Evolutionary conservation across 2,797 vertebrate species (phyloP), one percentile per base, ranked within the genome.

Genomic region (Anas bernieri): DNA sequence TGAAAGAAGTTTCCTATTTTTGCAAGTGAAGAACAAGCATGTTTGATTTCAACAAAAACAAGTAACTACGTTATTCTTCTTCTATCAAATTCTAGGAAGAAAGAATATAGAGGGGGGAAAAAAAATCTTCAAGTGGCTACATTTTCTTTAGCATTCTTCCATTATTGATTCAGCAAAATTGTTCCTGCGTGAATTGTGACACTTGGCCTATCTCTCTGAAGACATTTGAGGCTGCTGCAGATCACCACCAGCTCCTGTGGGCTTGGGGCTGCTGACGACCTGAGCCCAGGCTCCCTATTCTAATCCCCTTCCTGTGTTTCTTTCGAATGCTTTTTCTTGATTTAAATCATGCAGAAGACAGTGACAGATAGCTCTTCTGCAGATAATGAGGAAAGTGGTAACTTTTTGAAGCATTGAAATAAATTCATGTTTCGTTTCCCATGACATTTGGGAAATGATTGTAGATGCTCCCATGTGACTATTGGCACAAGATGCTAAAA

Each of bases 21-120:
- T 85, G 87, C 79, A 56, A 76, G 83, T 54, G 90, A 86, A 43
- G 92, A 81, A 37, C 74, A 26, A 46, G 35, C 31, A 31, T 18
- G 61, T 88, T 83, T 95, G 74, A 88, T 64, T 94, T 94, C 69
- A 77, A 54, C 13, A 16, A 52, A 74, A 70, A 41, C 62, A 35
- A 84, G 76, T 61, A 55, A 64, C 54, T 30, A 54, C 46, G 52
- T 74, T 35, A 62, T 46, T 83, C 78, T 56, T 8, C 64, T 75
- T 72, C 16, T 20, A 81, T 73, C 43, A 72, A 83, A 84, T 94
- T 68, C 74, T 39, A 23, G 61, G 61, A 56, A 50, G 79, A 68
- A 73, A 86, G 77, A 66, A 37, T 18, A 30, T 4, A 39, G 85
- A 64, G 62, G 43, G 41, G 41, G 17, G 67, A 61, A 86, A 66